Base-by-base conservation (phyloP, 2,888 invertebrate genomes). In the Agrochola macilenta region DNA sequence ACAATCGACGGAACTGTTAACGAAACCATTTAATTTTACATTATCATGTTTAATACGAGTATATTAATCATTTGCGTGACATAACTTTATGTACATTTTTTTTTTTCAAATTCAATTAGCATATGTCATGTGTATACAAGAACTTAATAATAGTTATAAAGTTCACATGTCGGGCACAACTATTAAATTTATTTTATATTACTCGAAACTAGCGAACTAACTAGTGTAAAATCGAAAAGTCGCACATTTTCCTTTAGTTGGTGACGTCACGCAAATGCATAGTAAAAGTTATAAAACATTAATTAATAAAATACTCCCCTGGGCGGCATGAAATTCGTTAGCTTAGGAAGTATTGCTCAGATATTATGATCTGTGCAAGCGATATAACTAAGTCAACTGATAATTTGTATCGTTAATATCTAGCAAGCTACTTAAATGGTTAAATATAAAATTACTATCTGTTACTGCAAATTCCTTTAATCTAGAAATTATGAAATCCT, bases 171-270 rank as follows among this genome's bases (percentile, higher is more conserved):
- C 52, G 20, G 52, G 20, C 52, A 52, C 8, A 52, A 52, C 17
- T 7, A 52, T 20, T 49, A 4, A 46, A 46, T 52, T 52, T 52
- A 52, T 52, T 52, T 49, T 5, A 20, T 20, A 52, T 23, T 52
- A 23, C 2, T 52, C 14, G 12, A 69, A 70, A 68, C 79, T 78
- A 78, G 68, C 49, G 39, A 66, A 69, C 30, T 69, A 52, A 69
- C 14, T 39, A 20, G 8, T 14, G 11, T 68, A n/a, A 39, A 66
- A 26, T 58, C 14, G 14, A 66, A 66, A n/a, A 43, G 4, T 58
- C 4, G 23, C 43, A 43, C 17, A n/a, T 54, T 43, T 43, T 11
- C 23, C 17, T 0, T 43, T 46, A 23, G 17, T 35, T n/a, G 17
- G 17, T 57, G n/a, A 58, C n/a, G 30, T 72, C 23, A 71, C 11